Evolutionary conservation across 2,113 vertebrate genomes (phyloP), one percentile per base, ranked within the genome.

Genomic region (Neomonachus schauinslandi): DNA sequence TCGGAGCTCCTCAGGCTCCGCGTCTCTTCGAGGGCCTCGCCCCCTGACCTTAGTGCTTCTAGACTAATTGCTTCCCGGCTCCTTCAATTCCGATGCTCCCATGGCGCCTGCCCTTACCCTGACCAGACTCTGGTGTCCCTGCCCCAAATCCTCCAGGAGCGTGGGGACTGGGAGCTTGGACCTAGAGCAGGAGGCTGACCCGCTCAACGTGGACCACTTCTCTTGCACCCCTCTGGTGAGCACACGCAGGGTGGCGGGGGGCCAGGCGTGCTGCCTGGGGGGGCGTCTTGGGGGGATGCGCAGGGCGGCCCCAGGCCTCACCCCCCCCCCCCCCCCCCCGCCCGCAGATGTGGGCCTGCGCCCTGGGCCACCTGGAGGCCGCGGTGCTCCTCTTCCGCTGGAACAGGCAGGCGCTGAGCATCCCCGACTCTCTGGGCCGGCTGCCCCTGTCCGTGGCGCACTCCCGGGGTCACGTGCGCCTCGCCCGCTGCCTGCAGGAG

Each of bases 201-300:
- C 99, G 21, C 99, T 99, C 39, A 99, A 99, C 1, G 99, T 99
- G 26, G 99, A 99, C 98, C 99, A 99, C 95, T 99, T 99, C 98
- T 99, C 99, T 98, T 99, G 99, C 97, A 99, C 99, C 0, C 99
- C 99, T 0, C 98, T 99, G 99, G 99, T 99, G 98, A 3, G 33
- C 8, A 6, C 16, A 5, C 0, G 0, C 1, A 19, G 51, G 63
- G 26, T 0, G 2, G 1, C 1, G 0, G 19, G 9, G 91, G 83
- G 69, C 14, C 1, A 5, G 77, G 46, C 36, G 39, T 46, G 28
- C 57, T 82, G 85, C 15, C 49, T 46, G 15, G 74, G 57, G 72
- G 63, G 67, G 10, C 59, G 26, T 31, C 39, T 67, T 42, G 42
- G 5, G 63, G 53, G 65, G 55, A 39, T 24, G 24, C 28, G 46